phyloP scores from a whole-genome alignment of 2,888 invertebrate genomes.

The Agonopterix heracliana region DNA sequence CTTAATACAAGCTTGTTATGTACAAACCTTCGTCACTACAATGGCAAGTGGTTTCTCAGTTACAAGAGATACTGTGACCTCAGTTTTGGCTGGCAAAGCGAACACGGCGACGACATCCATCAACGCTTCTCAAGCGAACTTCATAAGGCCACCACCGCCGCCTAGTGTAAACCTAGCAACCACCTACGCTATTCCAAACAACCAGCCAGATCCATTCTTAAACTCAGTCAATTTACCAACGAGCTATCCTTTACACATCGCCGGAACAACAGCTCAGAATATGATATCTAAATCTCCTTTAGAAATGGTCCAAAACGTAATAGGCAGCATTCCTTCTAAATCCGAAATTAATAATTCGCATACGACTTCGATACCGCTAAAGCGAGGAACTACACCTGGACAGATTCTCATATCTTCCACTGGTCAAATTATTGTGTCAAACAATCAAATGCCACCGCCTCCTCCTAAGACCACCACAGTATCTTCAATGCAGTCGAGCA shows the following conservation, averaged over 20 bases:
- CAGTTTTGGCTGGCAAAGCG: constrained; percentile 84
- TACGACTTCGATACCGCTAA: constrained; percentile 39
- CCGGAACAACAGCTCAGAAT: constrained; percentile 68
- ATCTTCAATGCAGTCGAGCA: constrained; percentile 78
- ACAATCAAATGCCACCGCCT: constrained; percentile 80
- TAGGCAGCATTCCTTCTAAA: constrained; percentile 79
- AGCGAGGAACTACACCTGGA: constrained; percentile 66
- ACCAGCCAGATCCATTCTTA: constrained; percentile 65
- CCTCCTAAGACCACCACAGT: constrained; percentile 74
- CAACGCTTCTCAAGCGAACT: constrained; percentile 76
- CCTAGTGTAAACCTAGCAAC: constrained; percentile 61
- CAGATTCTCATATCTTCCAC: constrained; percentile 86
- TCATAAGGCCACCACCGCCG: constrained; percentile 55
- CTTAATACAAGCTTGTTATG: constrained; percentile 58
- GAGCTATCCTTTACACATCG: constrained; percentile 62
- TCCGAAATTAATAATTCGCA: constrained; percentile 61
- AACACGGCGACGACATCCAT: constrained; percentile 86
- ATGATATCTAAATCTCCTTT: constrained; percentile 79
- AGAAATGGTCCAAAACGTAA: constrained; percentile 87
- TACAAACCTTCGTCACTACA: constrained; percentile 63
- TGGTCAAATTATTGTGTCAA: constrained; percentile 83
- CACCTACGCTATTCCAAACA: constrained; percentile 64
- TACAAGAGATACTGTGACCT: constrained; percentile 88
- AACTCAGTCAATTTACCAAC: constrained; percentile 66
- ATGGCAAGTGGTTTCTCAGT: constrained; percentile 85